A percentile compares a stretch with the other conserved stretches of the same genome.
Evolutionary conservation across 64 coral and sea anemone genomes (phyloP).

Genomic region (Cladopsammia gracilis): DNA sequence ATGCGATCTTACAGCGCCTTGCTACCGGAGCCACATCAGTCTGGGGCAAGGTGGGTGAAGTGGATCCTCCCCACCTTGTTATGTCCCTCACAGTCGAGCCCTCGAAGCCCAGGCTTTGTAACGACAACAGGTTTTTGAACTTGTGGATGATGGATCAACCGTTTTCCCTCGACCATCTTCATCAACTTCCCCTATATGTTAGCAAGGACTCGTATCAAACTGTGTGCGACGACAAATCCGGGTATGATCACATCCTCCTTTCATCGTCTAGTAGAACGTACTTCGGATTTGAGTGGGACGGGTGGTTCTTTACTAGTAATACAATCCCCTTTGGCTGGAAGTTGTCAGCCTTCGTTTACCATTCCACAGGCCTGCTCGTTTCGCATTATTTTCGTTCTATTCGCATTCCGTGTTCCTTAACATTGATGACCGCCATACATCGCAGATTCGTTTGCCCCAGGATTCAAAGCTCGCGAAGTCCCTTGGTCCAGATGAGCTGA

Average conservation of each 20-base stretch:
- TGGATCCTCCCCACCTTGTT: conserved; percentile 9
- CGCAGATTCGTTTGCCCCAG: too few relatives aligned
- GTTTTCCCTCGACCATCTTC: conserved; percentile 4
- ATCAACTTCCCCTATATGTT: too few relatives aligned
- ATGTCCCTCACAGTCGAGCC: conserved; percentile 38
- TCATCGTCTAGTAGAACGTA: conserved; percentile 60
- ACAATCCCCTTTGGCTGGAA: too few relatives aligned
- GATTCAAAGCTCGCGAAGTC: too few relatives aligned
- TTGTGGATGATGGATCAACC: conserved; percentile 47
- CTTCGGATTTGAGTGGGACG: conserved; percentile 42
- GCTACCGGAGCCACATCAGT: conserved; percentile 38
- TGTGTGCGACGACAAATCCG: too few relatives aligned
- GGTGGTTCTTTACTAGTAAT: too few relatives aligned
- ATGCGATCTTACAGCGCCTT: conserved; percentile 5
- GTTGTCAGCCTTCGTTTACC: too few relatives aligned
- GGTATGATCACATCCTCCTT: too few relatives aligned
- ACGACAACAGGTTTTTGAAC: conserved; percentile 66
- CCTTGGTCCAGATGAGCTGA: too few relatives aligned
- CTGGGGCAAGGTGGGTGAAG: conserved; percentile 35
- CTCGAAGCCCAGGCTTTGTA: conserved; percentile 22
- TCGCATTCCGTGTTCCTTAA: conserved; percentile 46
- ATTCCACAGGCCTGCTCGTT: too few relatives aligned
- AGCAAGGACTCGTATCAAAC: too few relatives aligned
- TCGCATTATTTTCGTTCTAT: conserved; percentile 36
- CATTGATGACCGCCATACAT: too few relatives aligned